phyloP scores from a whole-genome alignment of 1,140 invertebrate genomes.

The Drosophila serrata region DNA sequence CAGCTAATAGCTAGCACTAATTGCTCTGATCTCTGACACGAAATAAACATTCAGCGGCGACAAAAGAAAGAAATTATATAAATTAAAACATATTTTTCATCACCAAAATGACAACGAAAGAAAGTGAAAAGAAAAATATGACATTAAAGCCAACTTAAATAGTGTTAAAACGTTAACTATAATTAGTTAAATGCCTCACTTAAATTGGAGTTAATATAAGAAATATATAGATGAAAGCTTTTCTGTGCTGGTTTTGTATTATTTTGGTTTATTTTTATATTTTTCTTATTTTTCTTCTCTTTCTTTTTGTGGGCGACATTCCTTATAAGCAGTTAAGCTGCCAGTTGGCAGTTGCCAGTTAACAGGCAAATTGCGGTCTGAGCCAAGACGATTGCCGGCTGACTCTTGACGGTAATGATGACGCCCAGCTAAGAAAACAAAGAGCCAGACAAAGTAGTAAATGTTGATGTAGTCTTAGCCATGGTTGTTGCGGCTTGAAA shows the following conservation, averaged over 20 bases:
- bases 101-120: slow-evolving; percentile 12
- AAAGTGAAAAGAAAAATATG: slow-evolving; percentile 32
- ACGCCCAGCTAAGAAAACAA: slow-evolving; percentile 58
- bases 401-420: slow-evolving; percentile 56
- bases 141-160: slow-evolving; percentile 5
- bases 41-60: slow-evolving; percentile 32
- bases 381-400: slow-evolving; percentile 38
- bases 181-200: slow-evolving; percentile 3
- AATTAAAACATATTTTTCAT: slow-evolving; percentile 22
- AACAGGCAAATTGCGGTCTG: slow-evolving; percentile 53
- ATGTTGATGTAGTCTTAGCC: slow-evolving; percentile 18
- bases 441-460: slow-evolving; percentile 49
- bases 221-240: neutral
- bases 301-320: slow-evolving; percentile 40
- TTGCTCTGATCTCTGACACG: slow-evolving; percentile 57
- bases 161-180: neutral
- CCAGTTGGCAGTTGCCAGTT: slow-evolving; percentile 42
- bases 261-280: slow-evolving; percentile 15
- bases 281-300: neutral
- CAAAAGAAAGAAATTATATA: slow-evolving; percentile 26
- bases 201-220: neutral
- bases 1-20: slow-evolving; percentile 60
- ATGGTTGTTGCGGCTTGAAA: neutral
- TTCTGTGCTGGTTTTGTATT: neutral
- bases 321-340: slow-evolving; percentile 33